Conservation (phyloP, 2,888 invertebrate species). For the Entomobrya multifasciata region DNA sequence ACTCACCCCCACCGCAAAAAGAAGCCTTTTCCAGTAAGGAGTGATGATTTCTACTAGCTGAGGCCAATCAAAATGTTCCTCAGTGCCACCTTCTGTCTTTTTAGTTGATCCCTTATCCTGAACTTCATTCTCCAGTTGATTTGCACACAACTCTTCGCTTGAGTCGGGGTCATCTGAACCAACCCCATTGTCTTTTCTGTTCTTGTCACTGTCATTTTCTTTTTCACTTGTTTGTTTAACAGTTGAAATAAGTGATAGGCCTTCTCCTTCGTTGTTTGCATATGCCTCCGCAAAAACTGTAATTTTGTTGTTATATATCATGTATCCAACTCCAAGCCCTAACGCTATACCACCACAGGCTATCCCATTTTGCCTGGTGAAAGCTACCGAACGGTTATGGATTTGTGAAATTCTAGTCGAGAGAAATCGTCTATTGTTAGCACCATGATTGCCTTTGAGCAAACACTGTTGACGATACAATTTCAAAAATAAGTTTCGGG, state of each 20-base stretch:
- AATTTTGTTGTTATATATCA: not conserved
- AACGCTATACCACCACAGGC: not conserved
- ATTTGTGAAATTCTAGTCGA: not conserved
- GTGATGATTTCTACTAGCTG: conserved; percentile 87
- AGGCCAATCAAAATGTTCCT: conserved; percentile 89
- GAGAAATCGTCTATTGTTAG: not conserved
- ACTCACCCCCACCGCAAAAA: conserved; percentile 90
- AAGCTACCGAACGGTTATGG: not conserved
- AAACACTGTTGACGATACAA: not conserved
- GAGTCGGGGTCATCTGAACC: not conserved
- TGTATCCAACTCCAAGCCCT: not conserved
- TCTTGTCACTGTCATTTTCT: too few relatives aligned
- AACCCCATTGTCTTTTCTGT: not conserved
- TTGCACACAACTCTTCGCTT: not conserved
- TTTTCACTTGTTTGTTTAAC: not conserved
- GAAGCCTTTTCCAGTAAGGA: conserved; percentile 89
- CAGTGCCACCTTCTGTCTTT: conserved; percentile 63
- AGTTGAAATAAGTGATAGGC: not conserved
- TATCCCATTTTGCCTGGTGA: not conserved
- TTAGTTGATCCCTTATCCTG: too few relatives aligned
- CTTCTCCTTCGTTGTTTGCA: not conserved
- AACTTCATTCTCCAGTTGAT: too few relatives aligned
- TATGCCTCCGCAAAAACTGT: not conserved
- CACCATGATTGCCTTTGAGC: not conserved
- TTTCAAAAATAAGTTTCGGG: not conserved